Base-by-base conservation (phyloP, 2,888 invertebrate species). In the Desoria tigrina region DNA sequence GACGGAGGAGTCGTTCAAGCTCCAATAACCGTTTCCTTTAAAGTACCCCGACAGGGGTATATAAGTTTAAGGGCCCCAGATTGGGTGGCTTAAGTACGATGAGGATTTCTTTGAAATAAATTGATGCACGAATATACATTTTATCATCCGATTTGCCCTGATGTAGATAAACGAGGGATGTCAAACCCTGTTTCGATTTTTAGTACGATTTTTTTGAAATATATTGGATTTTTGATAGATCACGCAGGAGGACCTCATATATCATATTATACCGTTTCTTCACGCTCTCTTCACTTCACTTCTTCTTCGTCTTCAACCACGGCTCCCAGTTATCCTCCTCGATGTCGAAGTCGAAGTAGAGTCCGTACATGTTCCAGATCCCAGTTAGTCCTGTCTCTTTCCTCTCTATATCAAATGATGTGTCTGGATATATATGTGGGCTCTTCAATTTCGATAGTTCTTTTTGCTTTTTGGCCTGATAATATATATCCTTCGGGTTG, bases 191-290 rank as follows among this genome's bases (percentile, higher is more conserved):
- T 57, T 57, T 57, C 57, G 57, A 57, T 57, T 57, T n/a, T 57
- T 57, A 57, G 42, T n/a, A 37, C 18, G 57, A 42, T 57, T 57
- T 57, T 42, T 42, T 42, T 11, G 23, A 57, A 57, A 57, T 57
- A 57, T 57, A 57, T 57, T 57, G 57, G 57, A 42, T 57, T 57
- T 57, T 57, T 57, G 57, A 57, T 57, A 57, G 57, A 57, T 57
- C 57, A 57, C 57, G 57, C 24, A 57, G 57, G 14, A 57, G 57
- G 32, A 28, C 32, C 32, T 42, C 32, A 42, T 57, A 37, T 39
- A 57, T 57, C 57, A 57, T 57, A 57, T 39, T 57, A 14, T 51
- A 11, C 26, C 6, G 18, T 51, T 26, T 16, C 18, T 57, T 57
- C 57, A 37, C 42, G 57, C 39, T 57, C 42, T 57, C 21, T 21